Percentiles rank a stretch among this genome's conserved stretches.
Conservation (phyloP, 2,888 invertebrate species). For the Dascillus cervinus region DNA sequence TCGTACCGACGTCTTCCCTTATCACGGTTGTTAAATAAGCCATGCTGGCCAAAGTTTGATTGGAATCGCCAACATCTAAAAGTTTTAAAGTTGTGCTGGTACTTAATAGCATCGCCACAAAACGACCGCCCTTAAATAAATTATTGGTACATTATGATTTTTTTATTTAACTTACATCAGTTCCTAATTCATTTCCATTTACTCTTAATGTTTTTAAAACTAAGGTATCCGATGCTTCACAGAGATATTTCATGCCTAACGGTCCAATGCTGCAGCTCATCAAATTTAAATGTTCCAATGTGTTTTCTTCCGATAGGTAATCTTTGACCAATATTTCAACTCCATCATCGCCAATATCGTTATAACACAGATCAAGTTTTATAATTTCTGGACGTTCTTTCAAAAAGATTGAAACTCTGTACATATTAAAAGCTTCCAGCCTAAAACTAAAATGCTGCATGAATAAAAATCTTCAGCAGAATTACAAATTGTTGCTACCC, state of each 20-base stretch:
- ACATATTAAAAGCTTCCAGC: constrained; percentile 45
- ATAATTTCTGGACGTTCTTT: constrained; percentile 43
- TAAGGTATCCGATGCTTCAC: constrained; percentile 28
- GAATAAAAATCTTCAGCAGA: background rate
- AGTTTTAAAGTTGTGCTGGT: constrained; percentile 43
- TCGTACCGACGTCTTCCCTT: constrained; percentile 25
- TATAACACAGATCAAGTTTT: constrained; percentile 49
- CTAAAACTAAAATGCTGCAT: constrained; percentile 32
- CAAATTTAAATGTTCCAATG: constrained; percentile 48
- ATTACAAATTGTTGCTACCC: constrained; percentile 26
- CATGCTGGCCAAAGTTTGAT: constrained; percentile 49
- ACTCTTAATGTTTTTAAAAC: constrained; percentile 47
- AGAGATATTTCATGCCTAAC: constrained; percentile 37
- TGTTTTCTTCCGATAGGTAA: constrained; percentile 42
- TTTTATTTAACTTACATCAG: constrained; percentile 30
- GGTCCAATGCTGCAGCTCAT: constrained; percentile 49
- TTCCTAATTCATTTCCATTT: constrained; percentile 53
- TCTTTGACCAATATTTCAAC: constrained; percentile 42
- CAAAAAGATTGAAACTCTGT: constrained; percentile 45
- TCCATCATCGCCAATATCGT: constrained; percentile 48
- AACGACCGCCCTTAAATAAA: constrained; percentile 41
- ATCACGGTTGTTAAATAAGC: constrained; percentile 28
- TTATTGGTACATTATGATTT: background rate
- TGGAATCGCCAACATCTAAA: constrained; percentile 52
- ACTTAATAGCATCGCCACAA: constrained; percentile 45